Evolutionary conservation across 2,888 invertebrate species (phyloP).

Genomic region (Cephus rjabovi): DNA sequence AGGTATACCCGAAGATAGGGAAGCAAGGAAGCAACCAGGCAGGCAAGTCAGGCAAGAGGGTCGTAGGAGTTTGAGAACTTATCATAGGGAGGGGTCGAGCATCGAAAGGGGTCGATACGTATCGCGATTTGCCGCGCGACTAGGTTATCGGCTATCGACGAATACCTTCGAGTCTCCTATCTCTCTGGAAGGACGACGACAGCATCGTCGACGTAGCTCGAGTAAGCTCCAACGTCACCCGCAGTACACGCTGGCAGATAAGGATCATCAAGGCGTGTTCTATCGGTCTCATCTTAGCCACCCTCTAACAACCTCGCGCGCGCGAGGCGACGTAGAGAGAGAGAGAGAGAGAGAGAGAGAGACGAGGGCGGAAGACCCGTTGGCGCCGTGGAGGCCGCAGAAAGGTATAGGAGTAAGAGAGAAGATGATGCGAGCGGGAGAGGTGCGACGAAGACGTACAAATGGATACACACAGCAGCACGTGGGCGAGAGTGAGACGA

Average conservation of each 20-base stretch:
- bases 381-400: constrained; percentile 42
- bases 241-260: constrained; percentile 48
- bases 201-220: constrained; percentile 2
- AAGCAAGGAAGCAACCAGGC: neutral
- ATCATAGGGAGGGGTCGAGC: constrained; percentile 21
- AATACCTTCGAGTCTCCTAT: neutral
- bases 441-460: constrained; percentile 19
- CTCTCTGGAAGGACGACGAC: constrained; percentile 7
- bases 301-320: constrained; percentile 48
- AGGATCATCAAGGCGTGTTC: constrained; percentile 60
- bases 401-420: constrained; percentile 16
- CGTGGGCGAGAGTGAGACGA: constrained; percentile 28
- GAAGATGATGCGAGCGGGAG: constrained; percentile 11
- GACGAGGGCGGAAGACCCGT: constrained; percentile 39
- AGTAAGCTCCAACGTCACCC: neutral
- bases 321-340: constrained; percentile 16
- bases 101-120: constrained; percentile 56
- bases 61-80: constrained; percentile 32
- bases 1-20: neutral
- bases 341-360: constrained; percentile 18
- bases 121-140: constrained; percentile 56
- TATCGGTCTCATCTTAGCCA: constrained; percentile 59
- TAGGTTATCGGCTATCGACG: constrained; percentile 40
- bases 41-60: constrained; percentile 12
- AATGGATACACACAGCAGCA: constrained; percentile 28